Conservation (phyloP, 2,113 vertebrate genomes). For the Riparia riparia region DNA sequence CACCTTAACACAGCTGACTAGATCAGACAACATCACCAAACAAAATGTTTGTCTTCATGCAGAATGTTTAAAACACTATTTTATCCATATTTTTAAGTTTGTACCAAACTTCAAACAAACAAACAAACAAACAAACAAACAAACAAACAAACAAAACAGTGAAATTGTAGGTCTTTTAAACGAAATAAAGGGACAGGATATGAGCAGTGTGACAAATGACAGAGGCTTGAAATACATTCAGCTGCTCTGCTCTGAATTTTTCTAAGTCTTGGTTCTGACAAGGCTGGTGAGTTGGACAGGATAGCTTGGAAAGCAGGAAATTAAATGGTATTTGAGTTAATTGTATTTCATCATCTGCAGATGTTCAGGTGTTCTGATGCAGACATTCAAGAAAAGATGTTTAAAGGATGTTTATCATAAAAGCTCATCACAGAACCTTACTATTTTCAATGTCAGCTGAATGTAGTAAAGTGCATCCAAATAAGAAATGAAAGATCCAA, state of each 20-base stretch:
- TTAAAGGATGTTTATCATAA: constrained; percentile 26
- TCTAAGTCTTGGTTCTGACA: constrained; percentile 5
- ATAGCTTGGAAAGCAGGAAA: background rate
- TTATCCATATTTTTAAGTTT: background rate
- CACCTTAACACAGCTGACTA: background rate
- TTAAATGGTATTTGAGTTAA: constrained; percentile 31
- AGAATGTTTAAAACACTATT: background rate
- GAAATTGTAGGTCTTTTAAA: background rate
- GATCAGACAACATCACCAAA: background rate
- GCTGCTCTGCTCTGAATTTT: constrained; percentile 3
- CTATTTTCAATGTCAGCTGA: background rate
- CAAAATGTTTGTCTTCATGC: background rate
- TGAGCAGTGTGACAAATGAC: background rate
- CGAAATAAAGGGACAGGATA: background rate
- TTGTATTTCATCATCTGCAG: constrained; percentile 52
- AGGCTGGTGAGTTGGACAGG: background rate
- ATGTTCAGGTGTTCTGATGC: constrained; percentile 16
- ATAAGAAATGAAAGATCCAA: constrained; percentile 15
- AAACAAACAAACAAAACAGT: background rate
- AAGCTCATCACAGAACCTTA: constrained; percentile 1
- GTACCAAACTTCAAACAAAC: background rate
- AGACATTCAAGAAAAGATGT: constrained; percentile 32
- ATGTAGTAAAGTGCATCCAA: background rate
- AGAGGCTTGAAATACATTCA: background rate
- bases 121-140: background rate